Percentiles rank a stretch among this genome's conserved stretches.
Conservation (phyloP, 2,797 vertebrate species). For the Rhodeus uyekii region DNA sequence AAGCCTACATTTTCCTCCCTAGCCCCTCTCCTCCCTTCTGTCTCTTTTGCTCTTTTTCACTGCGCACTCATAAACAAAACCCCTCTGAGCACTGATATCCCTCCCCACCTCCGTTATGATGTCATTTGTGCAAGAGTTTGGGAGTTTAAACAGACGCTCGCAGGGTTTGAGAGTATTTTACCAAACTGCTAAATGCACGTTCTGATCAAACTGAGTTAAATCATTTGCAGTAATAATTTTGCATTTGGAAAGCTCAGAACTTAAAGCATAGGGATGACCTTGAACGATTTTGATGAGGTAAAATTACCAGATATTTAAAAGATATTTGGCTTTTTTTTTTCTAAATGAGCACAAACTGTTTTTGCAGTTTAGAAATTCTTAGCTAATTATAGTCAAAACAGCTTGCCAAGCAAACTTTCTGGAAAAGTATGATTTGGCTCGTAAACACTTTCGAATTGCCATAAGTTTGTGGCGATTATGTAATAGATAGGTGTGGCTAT, state of each 20-base stretch:
- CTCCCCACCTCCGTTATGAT: constrained; percentile 31
- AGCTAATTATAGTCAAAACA: background rate
- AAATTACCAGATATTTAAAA: background rate
- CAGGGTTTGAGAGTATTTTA: background rate
- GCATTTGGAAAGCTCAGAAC: background rate
- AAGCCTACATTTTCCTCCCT: background rate
- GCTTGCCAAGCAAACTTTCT: background rate
- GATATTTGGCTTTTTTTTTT: background rate
- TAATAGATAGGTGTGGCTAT: background rate
- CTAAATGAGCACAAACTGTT: background rate
- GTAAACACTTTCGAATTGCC: background rate
- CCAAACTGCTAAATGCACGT: background rate
- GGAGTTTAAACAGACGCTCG: constrained; percentile 21
- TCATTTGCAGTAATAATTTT: background rate
- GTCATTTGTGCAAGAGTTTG: constrained; percentile 16
- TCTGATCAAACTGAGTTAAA: background rate
- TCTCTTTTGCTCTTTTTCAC: constrained; percentile 4
- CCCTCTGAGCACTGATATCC: constrained; percentile 10
- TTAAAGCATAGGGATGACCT: background rate
- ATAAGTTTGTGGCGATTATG: background rate
- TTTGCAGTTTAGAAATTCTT: too few relatives aligned
- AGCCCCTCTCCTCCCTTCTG: background rate
- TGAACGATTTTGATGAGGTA: background rate
- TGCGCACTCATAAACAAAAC: background rate
- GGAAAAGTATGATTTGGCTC: background rate